phyloP scores from a whole-genome alignment of 2,797 vertebrate species.

The Phylloscopus collybita region DNA sequence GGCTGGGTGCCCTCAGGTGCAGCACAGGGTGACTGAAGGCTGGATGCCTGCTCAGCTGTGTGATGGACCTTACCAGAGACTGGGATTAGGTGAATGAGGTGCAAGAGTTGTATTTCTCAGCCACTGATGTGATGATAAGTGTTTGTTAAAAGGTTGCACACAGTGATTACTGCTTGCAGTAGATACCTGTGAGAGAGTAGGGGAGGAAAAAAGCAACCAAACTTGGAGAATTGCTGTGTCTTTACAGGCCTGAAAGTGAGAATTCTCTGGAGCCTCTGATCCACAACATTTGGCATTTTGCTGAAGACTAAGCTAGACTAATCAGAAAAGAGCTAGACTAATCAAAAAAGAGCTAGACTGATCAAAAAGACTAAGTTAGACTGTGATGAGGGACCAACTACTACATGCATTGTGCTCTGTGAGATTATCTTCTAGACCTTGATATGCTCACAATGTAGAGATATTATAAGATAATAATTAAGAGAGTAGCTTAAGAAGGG shows the following conservation, averaged over 20 bases:
- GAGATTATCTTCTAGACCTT: not conserved
- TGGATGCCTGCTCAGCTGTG: not conserved
- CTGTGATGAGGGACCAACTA: constrained; percentile 42
- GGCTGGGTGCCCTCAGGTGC: not conserved
- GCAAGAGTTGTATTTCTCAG: not conserved
- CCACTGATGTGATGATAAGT: not conserved
- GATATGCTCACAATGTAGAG: not conserved
- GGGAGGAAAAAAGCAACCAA: not conserved
- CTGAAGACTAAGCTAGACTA: constrained; percentile 37
- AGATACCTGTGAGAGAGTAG: not conserved
- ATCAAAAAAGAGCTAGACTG: constrained; percentile 1
- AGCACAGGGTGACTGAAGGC: not conserved
- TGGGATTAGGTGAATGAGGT: not conserved
- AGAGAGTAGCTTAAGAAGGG: not conserved
- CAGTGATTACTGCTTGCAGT: not conserved
- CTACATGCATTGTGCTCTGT: not conserved
- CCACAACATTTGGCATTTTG: constrained; percentile 33
- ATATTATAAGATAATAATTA: no score
- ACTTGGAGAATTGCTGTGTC: not conserved
- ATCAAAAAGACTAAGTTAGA: constrained; percentile 9
- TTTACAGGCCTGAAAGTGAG: not conserved
- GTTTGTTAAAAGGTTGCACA: not conserved
- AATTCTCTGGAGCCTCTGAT: constrained; percentile 39
- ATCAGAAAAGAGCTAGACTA: not conserved
- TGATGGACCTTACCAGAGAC: not conserved